A percentile compares a stretch with the other conserved stretches of the same genome.
These are phyloP conservation scores for Tachina fera DNA, from an alignment of 2,888 invertebrate species.

Conservation along the genomic window DNA sequence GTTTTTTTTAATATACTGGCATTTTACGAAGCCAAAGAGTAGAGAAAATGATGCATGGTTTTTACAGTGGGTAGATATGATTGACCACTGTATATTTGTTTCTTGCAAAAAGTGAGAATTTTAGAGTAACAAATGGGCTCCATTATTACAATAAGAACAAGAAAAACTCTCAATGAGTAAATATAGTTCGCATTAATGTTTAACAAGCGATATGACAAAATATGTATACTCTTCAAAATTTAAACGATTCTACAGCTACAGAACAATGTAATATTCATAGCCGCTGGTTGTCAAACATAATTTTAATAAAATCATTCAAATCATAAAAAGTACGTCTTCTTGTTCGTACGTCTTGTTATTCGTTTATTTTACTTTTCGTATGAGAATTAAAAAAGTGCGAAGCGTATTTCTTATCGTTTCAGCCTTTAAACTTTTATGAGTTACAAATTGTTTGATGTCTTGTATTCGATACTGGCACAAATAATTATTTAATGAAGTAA, in stretches of 20 bases:
- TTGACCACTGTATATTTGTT: too few species aligned
- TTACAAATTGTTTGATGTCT: conserved; percentile 43
- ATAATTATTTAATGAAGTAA: conserved; percentile 63
- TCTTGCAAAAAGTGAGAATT: too few species aligned
- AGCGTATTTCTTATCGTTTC: conserved; percentile 14
- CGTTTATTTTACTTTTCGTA: not conserved
- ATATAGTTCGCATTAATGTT: not conserved
- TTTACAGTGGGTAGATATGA: too few species aligned
- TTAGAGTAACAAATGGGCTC: too few species aligned
- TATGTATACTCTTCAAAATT: not conserved
- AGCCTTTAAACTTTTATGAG: conserved; percentile 9
- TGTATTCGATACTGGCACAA: not conserved
- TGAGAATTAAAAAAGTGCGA: not conserved
- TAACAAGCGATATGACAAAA: not conserved
- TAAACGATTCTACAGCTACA: conserved; percentile 18
- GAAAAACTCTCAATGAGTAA: not conserved
- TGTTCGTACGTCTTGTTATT: not conserved
- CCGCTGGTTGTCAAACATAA: conserved; percentile 62
- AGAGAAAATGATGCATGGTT: too few species aligned
- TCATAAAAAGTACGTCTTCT: not conserved
- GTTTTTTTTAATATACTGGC: too few species aligned
- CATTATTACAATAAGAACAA: too few species aligned
- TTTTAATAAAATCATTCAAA: conserved; percentile 30
- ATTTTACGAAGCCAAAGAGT: too few species aligned
- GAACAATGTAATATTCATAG: conserved; percentile 30